Conservation (phyloP, 2,888 invertebrate genomes). For the Nymphalis polychloros region DNA sequence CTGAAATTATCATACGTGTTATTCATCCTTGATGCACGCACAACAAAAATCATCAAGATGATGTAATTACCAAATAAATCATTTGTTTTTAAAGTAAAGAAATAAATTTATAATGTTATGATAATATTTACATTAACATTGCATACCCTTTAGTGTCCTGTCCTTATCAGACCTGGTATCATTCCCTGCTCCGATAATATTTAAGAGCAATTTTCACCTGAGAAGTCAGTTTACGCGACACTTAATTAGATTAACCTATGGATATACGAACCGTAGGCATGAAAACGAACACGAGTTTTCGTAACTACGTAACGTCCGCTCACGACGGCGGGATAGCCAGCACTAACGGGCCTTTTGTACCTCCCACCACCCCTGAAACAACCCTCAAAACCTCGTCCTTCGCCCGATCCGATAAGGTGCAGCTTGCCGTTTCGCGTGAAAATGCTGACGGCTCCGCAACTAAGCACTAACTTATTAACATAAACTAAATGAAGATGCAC, state of each 20-base stretch:
- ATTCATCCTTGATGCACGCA: not conserved
- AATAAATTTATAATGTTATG: slow-evolving; percentile 18
- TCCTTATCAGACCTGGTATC: slow-evolving; percentile 49
- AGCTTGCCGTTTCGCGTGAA: slow-evolving; percentile 55
- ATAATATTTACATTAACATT: slow-evolving; percentile 37
- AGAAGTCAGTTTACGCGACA: slow-evolving; percentile 69
- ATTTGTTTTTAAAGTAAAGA: not conserved
- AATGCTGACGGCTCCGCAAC: slow-evolving; percentile 65
- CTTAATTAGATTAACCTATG: slow-evolving; percentile 72
- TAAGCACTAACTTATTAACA: slow-evolving; percentile 71
- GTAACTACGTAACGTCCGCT: slow-evolving; percentile 57
- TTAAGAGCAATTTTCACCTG: slow-evolving; percentile 49
- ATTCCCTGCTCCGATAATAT: slow-evolving; percentile 57
- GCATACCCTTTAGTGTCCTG: slow-evolving; percentile 62
- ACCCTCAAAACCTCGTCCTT: slow-evolving; percentile 61
- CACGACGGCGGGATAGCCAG: slow-evolving; percentile 68
- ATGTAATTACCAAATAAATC: not conserved
- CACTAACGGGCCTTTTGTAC: slow-evolving; percentile 63
- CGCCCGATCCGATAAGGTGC: slow-evolving; percentile 62
- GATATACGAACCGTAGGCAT: slow-evolving; percentile 41
- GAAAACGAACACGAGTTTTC: slow-evolving; percentile 46
- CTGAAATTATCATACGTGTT: too few species aligned
- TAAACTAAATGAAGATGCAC: slow-evolving; percentile 74
- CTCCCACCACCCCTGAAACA: slow-evolving; percentile 59
- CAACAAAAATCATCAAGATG: not conserved